phyloP scores from a whole-genome alignment of 2,113 vertebrate species.

The Oryctolagus cuniculus region mOryCun1.1 NC_091439.1:114237501-114238000 shows the following conservation, averaged over 20 bases:
- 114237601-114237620: fast-evolving
- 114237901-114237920: not conserved
- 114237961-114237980: not conserved
- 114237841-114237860: not conserved
- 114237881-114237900: not conserved
- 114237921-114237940: not conserved
- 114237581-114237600: no score
- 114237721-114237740: not conserved
- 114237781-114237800: no score
- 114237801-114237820: fast-evolving
- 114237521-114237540: not conserved
- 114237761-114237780: no score
- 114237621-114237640: fast-evolving
- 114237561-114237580: no score
- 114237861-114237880: not conserved
- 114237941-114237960: not conserved
- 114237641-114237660: not conserved
- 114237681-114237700: not conserved
- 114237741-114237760: no score
- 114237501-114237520: no score
- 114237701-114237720: not conserved
- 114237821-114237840: not conserved
- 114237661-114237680: no score
- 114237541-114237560: no score
- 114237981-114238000: not conserved